Base-by-base conservation (phyloP, 2,113 vertebrate genomes). In the Sprattus sprattus region DNA sequence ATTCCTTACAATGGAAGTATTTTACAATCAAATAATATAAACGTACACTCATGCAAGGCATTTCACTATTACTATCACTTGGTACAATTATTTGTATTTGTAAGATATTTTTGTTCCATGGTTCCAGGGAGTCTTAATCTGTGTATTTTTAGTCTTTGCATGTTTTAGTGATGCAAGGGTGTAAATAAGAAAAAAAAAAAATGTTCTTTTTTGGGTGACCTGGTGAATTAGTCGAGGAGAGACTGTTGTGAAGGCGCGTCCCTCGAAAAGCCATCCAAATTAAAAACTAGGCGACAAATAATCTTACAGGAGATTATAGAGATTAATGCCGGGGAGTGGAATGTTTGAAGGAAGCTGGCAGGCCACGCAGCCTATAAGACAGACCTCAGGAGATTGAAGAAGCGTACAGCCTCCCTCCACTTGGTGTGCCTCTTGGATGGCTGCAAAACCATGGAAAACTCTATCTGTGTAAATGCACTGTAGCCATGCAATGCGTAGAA, bases 291-390 rank as follows among this genome's bases (percentile, higher is more conserved):
- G 32, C 78, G 52, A 52, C 16, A 84, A 81, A 88, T 82, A 44
- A 81, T 86, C 47, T 47, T 60, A 44, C 32, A 11, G 46, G 39
- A 39, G 39, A 45, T 81, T 86, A 83, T 64, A 50, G 81, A 89
- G 64, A 87, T 84, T 44, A 84, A 80, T 85, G 57, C 82, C 2
- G 22, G 15, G 25, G 71, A 32, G 52, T 57, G 45, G 46, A 32
- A 18, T 57, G 45, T 88, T 82, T 57, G 25, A 8, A 60, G 47
- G 54, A 75, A 75, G 44, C 50, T 75, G 46, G 47, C 81, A 80
- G 64, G 75, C 85, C 46, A 78, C 13, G 47, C 78, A 81, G 45
- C 50, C 81, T 75, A 83, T 82, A 85, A 87, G 85, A 60, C 81
- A 82, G 71, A 81, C 57, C 45, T 71, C 84, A 85, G 64, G 85